Base-by-base conservation (phyloP, 2,113 vertebrate genomes). In the Trematocara unimaculatum region DNA sequence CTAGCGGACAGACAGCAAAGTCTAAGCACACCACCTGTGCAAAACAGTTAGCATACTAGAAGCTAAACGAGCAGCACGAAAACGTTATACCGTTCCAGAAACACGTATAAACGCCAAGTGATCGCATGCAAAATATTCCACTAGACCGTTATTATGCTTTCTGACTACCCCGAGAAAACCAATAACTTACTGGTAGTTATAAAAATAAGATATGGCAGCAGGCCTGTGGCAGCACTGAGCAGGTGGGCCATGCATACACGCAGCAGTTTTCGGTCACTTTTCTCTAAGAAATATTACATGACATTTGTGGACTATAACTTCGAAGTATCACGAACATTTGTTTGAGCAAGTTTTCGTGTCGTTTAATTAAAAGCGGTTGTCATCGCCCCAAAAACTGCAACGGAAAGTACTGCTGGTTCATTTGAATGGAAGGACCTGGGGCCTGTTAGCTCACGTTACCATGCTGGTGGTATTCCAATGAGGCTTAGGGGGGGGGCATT, bases 211-310 rank as follows among this genome's bases (percentile, higher is more conserved):
- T 86, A 86, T 86, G 18, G 67, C 51, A 23, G 88, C 83, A 93
- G 96, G 96, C 96, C 96, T 83, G 86, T 88, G 60, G 92, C 87
- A 88, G 82, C 80, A 67, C 53, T 33, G 90, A 91, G 92, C 94
- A 94, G 93, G 92, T 95, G 96, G 95, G 95, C 95, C 95, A 90
- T 87, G 86, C 92, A 91, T 45, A 92, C 95, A 93, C 95, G 94
- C 93, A 95, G 92, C 91, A 95, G 31, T 95, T 93, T 92, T 89
- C 58, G 5, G 82, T 81, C 91, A 84, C 84, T 88, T 93, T 70
- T 26, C 53, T 40, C n/a, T 17, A 13, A 23, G 7, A 80, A 88
- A 83, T 81, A 64, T 70, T 72, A 79, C 38, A 17, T 84, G 88
- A 87, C 93, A 94, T 53, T 45, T 18, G 33, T 6, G 47, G 38